Conservation (phyloP, 1,140 invertebrate genomes). For the Drosophila rufa region DNA sequence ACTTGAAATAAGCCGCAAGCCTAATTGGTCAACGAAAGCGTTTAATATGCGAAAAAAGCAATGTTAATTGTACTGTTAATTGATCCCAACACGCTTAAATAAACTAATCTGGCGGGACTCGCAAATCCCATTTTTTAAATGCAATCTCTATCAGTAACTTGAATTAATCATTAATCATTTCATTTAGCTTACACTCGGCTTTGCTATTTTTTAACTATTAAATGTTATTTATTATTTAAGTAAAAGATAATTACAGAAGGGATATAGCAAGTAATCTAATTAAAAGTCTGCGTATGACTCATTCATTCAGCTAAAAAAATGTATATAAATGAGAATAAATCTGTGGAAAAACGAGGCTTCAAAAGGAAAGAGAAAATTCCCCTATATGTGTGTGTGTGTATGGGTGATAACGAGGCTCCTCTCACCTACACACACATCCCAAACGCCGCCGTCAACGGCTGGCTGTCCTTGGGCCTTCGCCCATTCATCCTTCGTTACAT, state of each 20-base stretch:
- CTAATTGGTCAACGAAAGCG: slow-evolving; percentile 1
- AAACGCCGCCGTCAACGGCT: background rate
- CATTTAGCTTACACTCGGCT: background rate
- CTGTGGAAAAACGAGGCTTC: background rate
- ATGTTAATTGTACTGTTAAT: slow-evolving; percentile 28
- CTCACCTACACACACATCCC: slow-evolving; percentile 20
- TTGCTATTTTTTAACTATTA: too few relatives aligned
- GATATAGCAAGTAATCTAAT: background rate
- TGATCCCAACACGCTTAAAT: slow-evolving; percentile 1
- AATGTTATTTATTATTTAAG: background rate
- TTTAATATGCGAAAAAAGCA: slow-evolving; percentile 1
- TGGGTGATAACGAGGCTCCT: slow-evolving; percentile 53
- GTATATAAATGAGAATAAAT: slow-evolving; percentile 4
- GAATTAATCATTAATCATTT: background rate
- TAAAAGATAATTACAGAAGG: background rate
- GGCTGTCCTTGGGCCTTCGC: slow-evolving; percentile 32
- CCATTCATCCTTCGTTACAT: slow-evolving; percentile 59
- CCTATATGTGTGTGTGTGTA: slow-evolving; percentile 20
- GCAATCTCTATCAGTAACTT: background rate
- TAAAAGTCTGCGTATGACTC: slow-evolving; percentile 5
- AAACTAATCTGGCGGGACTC: background rate
- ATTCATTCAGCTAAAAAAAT: background rate
- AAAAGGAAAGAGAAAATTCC: slow-evolving; percentile 22
- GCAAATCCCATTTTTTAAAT: background rate
- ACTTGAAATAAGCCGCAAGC: slow-evolving; percentile 2